A percentile compares a stretch with the other conserved stretches of the same genome.
These are phyloP conservation scores for Cynaeus angustus DNA, from an alignment of 2,888 invertebrate species.

Conservation along the genomic window DNA sequence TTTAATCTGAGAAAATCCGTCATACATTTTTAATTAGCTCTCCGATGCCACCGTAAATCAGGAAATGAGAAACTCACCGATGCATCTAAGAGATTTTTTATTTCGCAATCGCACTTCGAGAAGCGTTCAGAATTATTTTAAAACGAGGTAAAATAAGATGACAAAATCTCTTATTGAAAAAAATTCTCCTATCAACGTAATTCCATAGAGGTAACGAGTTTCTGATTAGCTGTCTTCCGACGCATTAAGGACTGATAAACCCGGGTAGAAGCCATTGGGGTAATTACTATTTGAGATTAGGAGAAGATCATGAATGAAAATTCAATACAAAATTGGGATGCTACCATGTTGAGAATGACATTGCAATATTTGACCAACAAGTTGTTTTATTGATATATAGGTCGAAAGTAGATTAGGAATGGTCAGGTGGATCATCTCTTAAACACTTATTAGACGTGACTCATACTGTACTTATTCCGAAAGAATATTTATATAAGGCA, in stretches of 20 bases:
- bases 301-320: no score
- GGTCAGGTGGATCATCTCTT: no score
- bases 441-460: no score
- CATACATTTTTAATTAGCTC: constrained; percentile 20
- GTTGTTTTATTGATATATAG: no score
- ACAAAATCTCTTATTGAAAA: constrained; percentile 7
- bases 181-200: constrained; percentile 31
- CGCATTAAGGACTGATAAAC: constrained; percentile 29
- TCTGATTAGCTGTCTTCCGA: constrained; percentile 37
- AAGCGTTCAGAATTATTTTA: not conserved
- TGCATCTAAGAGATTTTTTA: constrained; percentile 27
- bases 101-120: constrained; percentile 8
- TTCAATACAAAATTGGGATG: no score
- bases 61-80: constrained; percentile 36
- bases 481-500: no score
- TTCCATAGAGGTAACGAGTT: constrained; percentile 39
- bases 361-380: no score
- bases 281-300: constrained; percentile 9
- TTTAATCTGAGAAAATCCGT: constrained; percentile 20
- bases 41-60: constrained; percentile 5
- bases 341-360: no score
- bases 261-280: constrained; percentile 16
- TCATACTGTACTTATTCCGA: no score
- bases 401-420: no score
- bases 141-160: not conserved